These are phyloP conservation scores for Eupithecia inturbata DNA, from an alignment of 2,888 invertebrate genomes.

Conservation along the genomic window DNA sequence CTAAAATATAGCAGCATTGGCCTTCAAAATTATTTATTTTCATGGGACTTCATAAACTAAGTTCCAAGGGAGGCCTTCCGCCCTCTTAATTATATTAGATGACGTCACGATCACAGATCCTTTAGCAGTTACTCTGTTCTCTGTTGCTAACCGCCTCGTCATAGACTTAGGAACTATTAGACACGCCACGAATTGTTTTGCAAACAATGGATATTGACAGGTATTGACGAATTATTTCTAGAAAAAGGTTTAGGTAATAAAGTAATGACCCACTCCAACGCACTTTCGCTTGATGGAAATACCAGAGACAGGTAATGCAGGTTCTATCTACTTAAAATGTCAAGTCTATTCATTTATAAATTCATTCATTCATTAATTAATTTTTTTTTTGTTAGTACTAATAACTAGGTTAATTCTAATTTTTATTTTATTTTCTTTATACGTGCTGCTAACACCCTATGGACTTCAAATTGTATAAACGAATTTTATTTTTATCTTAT, in stretches of 20 bases:
- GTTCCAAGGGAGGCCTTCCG: constrained; percentile 15
- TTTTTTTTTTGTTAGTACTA: too few species aligned
- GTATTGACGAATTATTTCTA: not conserved
- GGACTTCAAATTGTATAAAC: too few species aligned
- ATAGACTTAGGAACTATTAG: constrained; percentile 18
- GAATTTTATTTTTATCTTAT: too few species aligned
- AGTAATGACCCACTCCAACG: not conserved
- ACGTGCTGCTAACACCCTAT: too few species aligned
- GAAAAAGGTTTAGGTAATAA: not conserved
- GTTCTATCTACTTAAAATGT: not conserved
- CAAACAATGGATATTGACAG: not conserved
- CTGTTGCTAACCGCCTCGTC: constrained; percentile 28
- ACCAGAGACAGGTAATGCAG: not conserved
- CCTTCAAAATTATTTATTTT: constrained; percentile 23
- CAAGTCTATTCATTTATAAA: not conserved
- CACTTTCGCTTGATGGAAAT: not conserved
- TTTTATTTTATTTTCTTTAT: too few species aligned
- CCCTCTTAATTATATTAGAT: constrained; percentile 28
- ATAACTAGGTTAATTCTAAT: too few species aligned
- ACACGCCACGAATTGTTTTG: not conserved
- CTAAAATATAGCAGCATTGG: constrained; percentile 15
- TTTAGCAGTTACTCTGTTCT: constrained; percentile 24
- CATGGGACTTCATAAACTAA: constrained; percentile 20
- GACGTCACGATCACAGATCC: constrained; percentile 29
- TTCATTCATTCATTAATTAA: too few species aligned